phyloP scores from a whole-genome alignment of 2,888 invertebrate species.

The Caenorhabditis sulstoni region DNA sequence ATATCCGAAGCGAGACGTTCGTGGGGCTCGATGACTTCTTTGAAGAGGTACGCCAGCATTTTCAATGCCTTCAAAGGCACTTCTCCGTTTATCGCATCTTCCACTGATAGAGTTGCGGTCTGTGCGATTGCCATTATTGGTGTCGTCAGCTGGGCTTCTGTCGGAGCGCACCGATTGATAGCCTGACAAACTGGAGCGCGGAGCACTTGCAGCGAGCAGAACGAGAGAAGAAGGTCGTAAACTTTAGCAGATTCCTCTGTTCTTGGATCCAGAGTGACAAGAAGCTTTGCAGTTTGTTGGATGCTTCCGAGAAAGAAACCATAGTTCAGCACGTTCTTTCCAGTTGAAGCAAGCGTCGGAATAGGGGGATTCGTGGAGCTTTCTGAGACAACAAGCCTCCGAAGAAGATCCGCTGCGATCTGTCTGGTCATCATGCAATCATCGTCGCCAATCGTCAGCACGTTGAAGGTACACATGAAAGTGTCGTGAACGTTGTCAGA shows the following conservation, averaged over 20 bases:
- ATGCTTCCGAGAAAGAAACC: slow-evolving; percentile 72
- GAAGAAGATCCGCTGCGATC: slow-evolving; percentile 81
- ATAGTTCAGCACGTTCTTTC: slow-evolving; percentile 72
- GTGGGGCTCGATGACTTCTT: slow-evolving; percentile 63
- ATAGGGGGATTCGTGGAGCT: slow-evolving; percentile 53
- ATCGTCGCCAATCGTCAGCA: slow-evolving; percentile 79
- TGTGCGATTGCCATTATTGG: slow-evolving; percentile 61
- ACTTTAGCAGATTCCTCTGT: slow-evolving; percentile 76
- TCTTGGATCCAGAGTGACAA: slow-evolving; percentile 71
- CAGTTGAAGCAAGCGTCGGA: slow-evolving; percentile 71
- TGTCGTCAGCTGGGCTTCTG: slow-evolving; percentile 61
- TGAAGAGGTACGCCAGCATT: slow-evolving; percentile 67
- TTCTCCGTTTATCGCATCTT: slow-evolving; percentile 68
- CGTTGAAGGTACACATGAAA: slow-evolving; percentile 82
- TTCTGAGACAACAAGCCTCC: slow-evolving; percentile 79
- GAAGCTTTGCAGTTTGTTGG: slow-evolving; percentile 68
- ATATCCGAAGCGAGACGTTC: slow-evolving; percentile 44
- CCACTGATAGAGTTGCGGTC: slow-evolving; percentile 79
- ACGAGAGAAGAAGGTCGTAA: slow-evolving; percentile 81
- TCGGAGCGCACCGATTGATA: slow-evolving; percentile 62
- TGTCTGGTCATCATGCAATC: slow-evolving; percentile 80
- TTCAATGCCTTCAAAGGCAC: slow-evolving; percentile 71
- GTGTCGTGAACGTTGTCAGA: slow-evolving; percentile 81
- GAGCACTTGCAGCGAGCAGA: slow-evolving; percentile 80
- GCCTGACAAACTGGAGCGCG: slow-evolving; percentile 70